Conservation (phyloP, 2,888 invertebrate species). For the Parnassius apollo region DNA sequence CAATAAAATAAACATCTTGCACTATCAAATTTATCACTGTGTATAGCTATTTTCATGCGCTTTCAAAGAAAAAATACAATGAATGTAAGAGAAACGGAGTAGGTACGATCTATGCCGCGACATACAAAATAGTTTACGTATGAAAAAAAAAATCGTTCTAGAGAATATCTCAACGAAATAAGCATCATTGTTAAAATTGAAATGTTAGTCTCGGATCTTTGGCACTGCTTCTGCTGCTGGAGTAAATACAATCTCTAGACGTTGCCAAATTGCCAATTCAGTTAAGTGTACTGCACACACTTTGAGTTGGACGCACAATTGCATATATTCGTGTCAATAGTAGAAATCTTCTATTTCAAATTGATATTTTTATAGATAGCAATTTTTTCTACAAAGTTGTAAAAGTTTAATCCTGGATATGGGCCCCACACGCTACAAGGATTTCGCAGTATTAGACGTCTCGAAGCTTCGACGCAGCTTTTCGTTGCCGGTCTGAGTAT, state of each 20-base stretch:
- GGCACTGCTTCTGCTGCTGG: slow-evolving; percentile 30
- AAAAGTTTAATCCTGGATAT: too few species aligned
- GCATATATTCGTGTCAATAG: slow-evolving; percentile 44
- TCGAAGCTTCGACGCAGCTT: too few species aligned
- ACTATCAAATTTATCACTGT: too few species aligned
- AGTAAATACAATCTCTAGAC: slow-evolving; percentile 38
- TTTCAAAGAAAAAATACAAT: too few species aligned
- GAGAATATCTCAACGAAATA: slow-evolving; percentile 16
- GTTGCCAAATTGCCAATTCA: slow-evolving; percentile 71
- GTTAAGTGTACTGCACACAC: slow-evolving; percentile 58
- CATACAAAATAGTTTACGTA: background rate
- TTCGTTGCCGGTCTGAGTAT: too few species aligned
- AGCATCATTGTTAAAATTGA: slow-evolving; percentile 25
- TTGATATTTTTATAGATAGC: background rate
- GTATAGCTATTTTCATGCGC: too few species aligned
- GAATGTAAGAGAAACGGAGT: background rate
- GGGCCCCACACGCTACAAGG: too few species aligned
- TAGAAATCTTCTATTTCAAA: slow-evolving; percentile 18
- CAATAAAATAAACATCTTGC: too few species aligned
- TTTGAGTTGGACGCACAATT: slow-evolving; percentile 38
- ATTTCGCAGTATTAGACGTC: too few species aligned
- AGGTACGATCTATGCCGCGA: background rate
- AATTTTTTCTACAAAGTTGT: background rate
- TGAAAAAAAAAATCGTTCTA: slow-evolving; percentile 3
- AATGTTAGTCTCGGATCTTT: slow-evolving; percentile 29